phyloP scores from a whole-genome alignment of 2,113 vertebrate genomes.

The Engystomops pustulosus region DNA sequence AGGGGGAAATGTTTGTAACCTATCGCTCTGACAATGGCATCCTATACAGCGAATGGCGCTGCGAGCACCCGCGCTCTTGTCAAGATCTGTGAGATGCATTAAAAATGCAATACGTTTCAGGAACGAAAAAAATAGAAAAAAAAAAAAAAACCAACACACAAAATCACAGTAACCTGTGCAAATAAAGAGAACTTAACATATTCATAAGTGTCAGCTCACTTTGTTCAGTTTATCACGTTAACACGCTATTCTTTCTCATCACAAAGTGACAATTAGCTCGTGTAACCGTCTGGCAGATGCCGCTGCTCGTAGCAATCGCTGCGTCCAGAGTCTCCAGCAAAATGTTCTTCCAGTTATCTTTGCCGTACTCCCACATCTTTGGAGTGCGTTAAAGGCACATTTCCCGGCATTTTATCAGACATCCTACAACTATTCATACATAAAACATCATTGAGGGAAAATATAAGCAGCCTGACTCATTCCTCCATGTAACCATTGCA shows the following conservation, averaged over 20 bases:
- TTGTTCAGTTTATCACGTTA: slow-evolving; percentile 14
- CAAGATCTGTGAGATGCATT: background rate
- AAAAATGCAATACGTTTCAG: background rate
- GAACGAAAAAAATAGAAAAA: background rate
- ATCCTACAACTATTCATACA: slow-evolving; percentile 10
- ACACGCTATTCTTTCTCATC: background rate
- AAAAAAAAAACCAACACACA: background rate
- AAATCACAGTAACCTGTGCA: background rate
- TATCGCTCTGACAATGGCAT: background rate
- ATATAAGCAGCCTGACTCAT: background rate
- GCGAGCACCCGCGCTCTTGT: background rate
- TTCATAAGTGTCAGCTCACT: background rate
- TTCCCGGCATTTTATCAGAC: slow-evolving; percentile 25
- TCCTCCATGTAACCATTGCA: slow-evolving; percentile 36
- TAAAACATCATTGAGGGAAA: background rate
- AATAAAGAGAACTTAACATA: slow-evolving; percentile 13
- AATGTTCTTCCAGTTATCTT: slow-evolving; percentile 48
- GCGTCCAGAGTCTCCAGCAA: slow-evolving; percentile 22
- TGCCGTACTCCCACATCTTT: slow-evolving; percentile 34
- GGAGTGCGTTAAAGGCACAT: slow-evolving; percentile 22
- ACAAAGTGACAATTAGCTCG: slow-evolving; percentile 39
- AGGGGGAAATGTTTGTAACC: background rate
- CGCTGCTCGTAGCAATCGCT: slow-evolving; percentile 23
- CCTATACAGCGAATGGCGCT: background rate
- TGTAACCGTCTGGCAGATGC: slow-evolving; percentile 31